Evolutionary conservation across 2,113 vertebrate species (phyloP), one percentile per base, ranked within the genome.

Genomic region (Sinocyclocheilus anshuiensis): DNA sequence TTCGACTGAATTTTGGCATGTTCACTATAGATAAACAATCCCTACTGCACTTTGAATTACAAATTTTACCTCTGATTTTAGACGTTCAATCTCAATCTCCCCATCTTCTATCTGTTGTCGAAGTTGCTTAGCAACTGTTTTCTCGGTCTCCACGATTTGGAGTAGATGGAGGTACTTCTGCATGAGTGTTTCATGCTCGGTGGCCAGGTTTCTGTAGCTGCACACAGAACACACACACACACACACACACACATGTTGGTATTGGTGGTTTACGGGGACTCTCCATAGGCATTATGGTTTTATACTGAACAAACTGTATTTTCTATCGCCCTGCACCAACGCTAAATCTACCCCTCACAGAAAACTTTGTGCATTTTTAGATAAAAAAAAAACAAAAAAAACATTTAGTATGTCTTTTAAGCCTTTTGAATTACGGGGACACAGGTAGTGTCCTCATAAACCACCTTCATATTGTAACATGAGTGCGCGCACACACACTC

Each of bases 101-200:
- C 98, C 98, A n/a, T 99, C 98, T 93, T 99, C 98, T 77, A 99
- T 98, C 95, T 99, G 98, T 95, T 97, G 97, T 91, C 98, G 95
- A 88, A 99, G 96, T 96, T 98, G 98, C 95, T 97, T 98, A 92
- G 97, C 98, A 95, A 99, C 98, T 0, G 96, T 99, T 96, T 99
- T 99, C 95, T 99, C 98, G 0, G 98, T 98, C 92, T 99, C 98
- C 94, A 99, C 97, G 26, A 99, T 98, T 95, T 99, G 98, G 91
- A 99, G 96, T 93, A 99, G 95, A 94, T 99, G 98, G 92, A 99
- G 96, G 94, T 99, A 97, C 95, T 99, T 99, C 94, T 99, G 98
- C 97, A 97, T 99, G 92, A 99, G 94, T 0, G 96, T 94, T 91
- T 99, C 97, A 29, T 99, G 97, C 93, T 99, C 98, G 0, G 95